Evolutionary conservation across 1,140 invertebrate genomes (phyloP), one percentile per base, ranked within the genome.

Genomic region (Neodiprion fabricii): DNA sequence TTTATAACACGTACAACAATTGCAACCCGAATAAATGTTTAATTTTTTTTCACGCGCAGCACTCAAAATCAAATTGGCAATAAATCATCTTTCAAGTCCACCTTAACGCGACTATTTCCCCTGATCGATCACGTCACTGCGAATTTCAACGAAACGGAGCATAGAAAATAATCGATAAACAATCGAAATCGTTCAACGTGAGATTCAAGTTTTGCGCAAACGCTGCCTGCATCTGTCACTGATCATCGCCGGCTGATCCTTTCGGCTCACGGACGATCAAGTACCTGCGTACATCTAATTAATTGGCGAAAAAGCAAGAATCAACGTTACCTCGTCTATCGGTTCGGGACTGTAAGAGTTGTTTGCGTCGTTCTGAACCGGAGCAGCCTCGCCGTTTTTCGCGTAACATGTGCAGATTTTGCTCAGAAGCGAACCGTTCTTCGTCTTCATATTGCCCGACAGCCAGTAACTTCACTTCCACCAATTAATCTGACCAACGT

Each of bases 361-460:
- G 53, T 61, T 61, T 5, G 28, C 28, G 5, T 40, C 28, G 47
- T 77, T 74, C 11, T 70, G 72, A 49, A 73, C 72, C 9, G 49
- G 40, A 9, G 61, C 72, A 40, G 76, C 68, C 65, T 76, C 67
- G 12, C n/a, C 53, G 0, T 61, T 61, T 4, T 74, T 74, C 12
- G 61, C 67, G 50, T 78, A 83, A 71, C 80, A 85, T 72, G 80
- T 83, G 77, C 79, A 84, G 17, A 85, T 74, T 71, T 77, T 84
- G 49, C 75, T 78, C 48, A 85, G 73, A 10, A 83, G 23, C 17
- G 82, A 82, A 12, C 69, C 78, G 61, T 80, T 84, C 69, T 81
- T 82, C 5, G 76, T 81, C 70, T 84, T 80, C 82, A 84, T 40
- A 40, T 40, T 5, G 28, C 28, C 28, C 28, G 28, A 40, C 28